Evolutionary conservation across 2,888 invertebrate genomes (phyloP).

Genomic region (Melolontha melolontha): DNA sequence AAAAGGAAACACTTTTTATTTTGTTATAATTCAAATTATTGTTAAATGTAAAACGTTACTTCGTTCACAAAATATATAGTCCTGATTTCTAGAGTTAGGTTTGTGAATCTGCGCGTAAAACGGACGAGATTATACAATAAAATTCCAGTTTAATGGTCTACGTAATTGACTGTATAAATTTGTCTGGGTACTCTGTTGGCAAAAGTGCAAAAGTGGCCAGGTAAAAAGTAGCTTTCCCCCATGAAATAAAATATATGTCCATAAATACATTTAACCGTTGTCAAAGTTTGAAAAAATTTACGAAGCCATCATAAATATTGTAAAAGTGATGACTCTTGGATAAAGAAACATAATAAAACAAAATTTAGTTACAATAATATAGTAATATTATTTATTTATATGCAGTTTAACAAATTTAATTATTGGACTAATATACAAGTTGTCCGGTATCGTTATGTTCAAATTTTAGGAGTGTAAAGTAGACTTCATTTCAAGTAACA

Average conservation of each 20-base stretch:
- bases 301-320: no score
- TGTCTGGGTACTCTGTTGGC: neutral
- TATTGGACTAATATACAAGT: no score
- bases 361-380: no score
- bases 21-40: neutral
- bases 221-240: slow-evolving; percentile 1
- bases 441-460: no score
- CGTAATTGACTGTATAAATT: slow-evolving; percentile 34
- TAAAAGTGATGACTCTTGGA: no score
- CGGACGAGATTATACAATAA: slow-evolving; percentile 25
- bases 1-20: neutral
- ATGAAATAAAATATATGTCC: slow-evolving; percentile 9
- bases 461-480: no score
- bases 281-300: neutral
- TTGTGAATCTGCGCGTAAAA: slow-evolving; percentile 3
- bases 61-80: slow-evolving; percentile 17
- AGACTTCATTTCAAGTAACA: no score
- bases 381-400: no score
- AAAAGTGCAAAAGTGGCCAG: slow-evolving; percentile 25
- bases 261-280: neutral
- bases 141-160: slow-evolving; percentile 32
- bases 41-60: neutral
- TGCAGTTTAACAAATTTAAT: no score
- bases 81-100: slow-evolving; percentile 19
- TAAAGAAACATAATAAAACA: no score